phyloP scores from a whole-genome alignment of 2,797 vertebrate genomes.

The Acipenser ruthenus region DNA sequence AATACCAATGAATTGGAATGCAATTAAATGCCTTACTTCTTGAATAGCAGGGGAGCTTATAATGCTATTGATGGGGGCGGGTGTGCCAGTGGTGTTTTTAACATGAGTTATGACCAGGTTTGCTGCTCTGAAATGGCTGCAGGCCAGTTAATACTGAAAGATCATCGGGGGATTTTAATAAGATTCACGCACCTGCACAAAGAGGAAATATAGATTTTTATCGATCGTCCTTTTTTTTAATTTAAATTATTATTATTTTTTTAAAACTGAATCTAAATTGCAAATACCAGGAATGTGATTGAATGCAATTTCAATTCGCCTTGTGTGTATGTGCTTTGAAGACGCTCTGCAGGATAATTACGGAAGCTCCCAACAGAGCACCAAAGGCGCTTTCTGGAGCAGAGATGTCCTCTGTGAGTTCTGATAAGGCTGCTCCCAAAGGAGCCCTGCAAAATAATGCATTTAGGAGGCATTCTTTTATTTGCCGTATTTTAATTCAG shows the following conservation, averaged over 20 bases:
- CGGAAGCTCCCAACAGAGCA: slow-evolving; percentile 28
- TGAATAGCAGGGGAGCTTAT: slow-evolving; percentile 30
- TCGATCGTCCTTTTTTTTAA: neutral
- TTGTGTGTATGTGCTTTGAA: slow-evolving; percentile 31
- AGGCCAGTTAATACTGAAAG: neutral
- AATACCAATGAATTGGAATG: slow-evolving; percentile 24
- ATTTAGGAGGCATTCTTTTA: neutral
- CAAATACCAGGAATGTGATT: slow-evolving; percentile 34
- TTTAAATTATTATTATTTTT: neutral
- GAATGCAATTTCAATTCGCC: slow-evolving; percentile 34
- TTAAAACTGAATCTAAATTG: slow-evolving; percentile 32
- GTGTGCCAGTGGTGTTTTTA: slow-evolving; percentile 19
- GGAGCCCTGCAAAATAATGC: slow-evolving; percentile 18
- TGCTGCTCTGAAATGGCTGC: slow-evolving; percentile 11
- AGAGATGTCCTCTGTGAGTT: slow-evolving; percentile 24
- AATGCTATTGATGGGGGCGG: slow-evolving; percentile 13
- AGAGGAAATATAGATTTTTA: neutral
- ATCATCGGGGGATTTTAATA: slow-evolving; percentile 2
- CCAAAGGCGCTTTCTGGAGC: slow-evolving; percentile 14
- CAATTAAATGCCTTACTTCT: slow-evolving; percentile 33
- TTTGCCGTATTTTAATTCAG: slow-evolving; percentile 3
- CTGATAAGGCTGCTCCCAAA: slow-evolving; percentile 20
- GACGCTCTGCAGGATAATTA: slow-evolving; percentile 28
- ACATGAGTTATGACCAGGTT: slow-evolving; percentile 28
- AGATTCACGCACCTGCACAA: neutral